These are phyloP conservation scores for Xiphophorus hellerii DNA, from an alignment of 2,113 vertebrate species.

Conservation along the genomic window DNA sequence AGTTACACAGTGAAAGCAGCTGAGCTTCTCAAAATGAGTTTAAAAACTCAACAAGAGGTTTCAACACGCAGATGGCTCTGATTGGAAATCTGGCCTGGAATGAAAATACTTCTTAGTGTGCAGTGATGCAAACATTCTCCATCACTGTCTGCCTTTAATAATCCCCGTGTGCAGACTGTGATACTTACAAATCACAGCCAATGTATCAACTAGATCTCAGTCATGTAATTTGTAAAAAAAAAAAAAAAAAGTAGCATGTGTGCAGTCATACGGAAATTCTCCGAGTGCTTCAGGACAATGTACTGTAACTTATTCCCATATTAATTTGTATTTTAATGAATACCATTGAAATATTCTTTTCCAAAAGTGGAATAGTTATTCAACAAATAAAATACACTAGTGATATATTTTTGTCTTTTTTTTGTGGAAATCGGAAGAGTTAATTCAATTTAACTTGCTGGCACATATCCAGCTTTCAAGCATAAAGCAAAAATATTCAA, in stretches of 20 bases:
- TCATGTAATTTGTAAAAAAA: slow-evolving; percentile 4
- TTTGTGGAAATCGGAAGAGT: too few relatives aligned
- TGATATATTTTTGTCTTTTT: too few relatives aligned
- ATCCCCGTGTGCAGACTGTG: slow-evolving; percentile 39
- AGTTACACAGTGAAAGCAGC: slow-evolving; percentile 43
- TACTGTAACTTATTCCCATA: background rate
- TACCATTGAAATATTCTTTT: background rate
- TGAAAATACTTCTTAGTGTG: slow-evolving; percentile 58
- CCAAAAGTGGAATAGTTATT: too few relatives aligned
- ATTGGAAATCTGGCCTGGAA: slow-evolving; percentile 61
- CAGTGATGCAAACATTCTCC: slow-evolving; percentile 52
- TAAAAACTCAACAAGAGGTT: slow-evolving; percentile 39
- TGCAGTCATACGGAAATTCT: background rate
- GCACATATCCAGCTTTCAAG: too few relatives aligned
- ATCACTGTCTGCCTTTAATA: slow-evolving; percentile 41
- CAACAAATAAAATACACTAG: too few relatives aligned
- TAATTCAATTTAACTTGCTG: too few relatives aligned
- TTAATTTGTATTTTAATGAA: background rate
- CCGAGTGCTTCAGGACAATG: background rate
- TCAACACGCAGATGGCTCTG: slow-evolving; percentile 54
- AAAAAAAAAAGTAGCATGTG: background rate
- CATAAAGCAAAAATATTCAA: too few relatives aligned
- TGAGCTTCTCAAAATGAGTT: slow-evolving; percentile 43
- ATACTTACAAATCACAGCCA: slow-evolving; percentile 32
- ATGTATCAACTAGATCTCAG: slow-evolving; percentile 49